Evolutionary conservation across 2,888 invertebrate genomes (phyloP), one percentile per base, ranked within the genome.

Genomic region (Exephanes ischioxanthus): DNA sequence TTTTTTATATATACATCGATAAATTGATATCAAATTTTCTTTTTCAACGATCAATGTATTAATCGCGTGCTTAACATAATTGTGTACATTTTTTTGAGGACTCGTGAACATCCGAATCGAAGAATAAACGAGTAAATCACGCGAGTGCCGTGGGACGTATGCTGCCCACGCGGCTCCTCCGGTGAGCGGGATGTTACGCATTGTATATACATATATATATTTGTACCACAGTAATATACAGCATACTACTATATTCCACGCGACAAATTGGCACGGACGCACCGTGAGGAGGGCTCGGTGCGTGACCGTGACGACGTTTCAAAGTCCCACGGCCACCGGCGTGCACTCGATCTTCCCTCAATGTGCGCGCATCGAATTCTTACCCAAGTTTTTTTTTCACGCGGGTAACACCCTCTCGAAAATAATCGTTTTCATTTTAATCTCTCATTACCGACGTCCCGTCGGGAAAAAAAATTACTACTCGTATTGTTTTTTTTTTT

Each of bases 291-390:
- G 68, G 45, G 68, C 58, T 58, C 84, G 84, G 86, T 86, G 84
- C 84, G 80, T 87, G 85, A 86, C 87, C 86, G 83, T 87, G 87
- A 86, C 83, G 87, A 85, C 85, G 83, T 85, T 86, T 87, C 79
- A 78, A 73, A 87, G 84, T 87, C 87, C 87, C 87, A 87, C 87
- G 87, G 83, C 83, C 86, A 87, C 86, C 83, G 81, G 77, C 83
- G 77, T 80, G 68, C 83, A 83, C 85, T 86, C 85, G 72, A 86
- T 86, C 85, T 80, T 80, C 77, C 87, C 70, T 68, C 68, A 45
- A 75, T 73, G 67, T 77, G 66, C 68, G 73, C 68, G 73, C 83
- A 70, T 80, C 67, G 73, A 83, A 73, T 51, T 78, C 48, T 63
- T 80, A 45, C 76, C 75, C 48, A 63, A 86, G 55, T 80, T 79